A percentile compares a stretch with the other conserved stretches of the same genome.
Evolutionary conservation across 2,797 vertebrate genomes (phyloP).

Genomic region (Knipowitschia caucasica): DNA sequence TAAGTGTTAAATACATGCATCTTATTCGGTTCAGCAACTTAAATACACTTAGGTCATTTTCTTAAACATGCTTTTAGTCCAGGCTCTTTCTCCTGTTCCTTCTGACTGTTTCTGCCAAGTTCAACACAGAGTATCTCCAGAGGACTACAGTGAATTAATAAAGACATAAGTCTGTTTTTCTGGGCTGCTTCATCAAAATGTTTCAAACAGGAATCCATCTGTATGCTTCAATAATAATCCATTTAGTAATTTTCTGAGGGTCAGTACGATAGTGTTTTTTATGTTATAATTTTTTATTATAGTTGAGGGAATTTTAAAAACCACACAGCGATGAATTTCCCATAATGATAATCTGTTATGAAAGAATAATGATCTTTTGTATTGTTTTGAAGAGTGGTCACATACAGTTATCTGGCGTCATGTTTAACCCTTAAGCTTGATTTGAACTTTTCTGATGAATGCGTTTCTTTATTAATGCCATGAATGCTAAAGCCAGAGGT

Average conservation of each 20-base stretch:
- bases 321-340: neutral
- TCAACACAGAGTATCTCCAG: neutral
- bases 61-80: neutral
- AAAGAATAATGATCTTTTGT: neutral
- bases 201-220: neutral
- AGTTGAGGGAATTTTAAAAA: neutral
- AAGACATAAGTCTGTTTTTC: conserved; percentile 14
- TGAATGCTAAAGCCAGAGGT: neutral
- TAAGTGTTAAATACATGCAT: too few species aligned
- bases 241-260: neutral
- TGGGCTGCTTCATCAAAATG: neutral
- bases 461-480: neutral
- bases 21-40: neutral
- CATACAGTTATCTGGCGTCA: too few species aligned
- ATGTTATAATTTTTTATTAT: conserved; percentile 1
- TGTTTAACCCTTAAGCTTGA: too few species aligned
- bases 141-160: neutral
- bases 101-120: neutral
- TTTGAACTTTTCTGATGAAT: too few species aligned
- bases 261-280: conserved; percentile 4
- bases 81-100: neutral
- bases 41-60: neutral
- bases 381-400: too few species aligned
- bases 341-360: neutral
- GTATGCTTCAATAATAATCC: neutral